phyloP scores from a whole-genome alignment of 2,113 vertebrate genomes.

The Dicentrarchus labrax region DNA sequence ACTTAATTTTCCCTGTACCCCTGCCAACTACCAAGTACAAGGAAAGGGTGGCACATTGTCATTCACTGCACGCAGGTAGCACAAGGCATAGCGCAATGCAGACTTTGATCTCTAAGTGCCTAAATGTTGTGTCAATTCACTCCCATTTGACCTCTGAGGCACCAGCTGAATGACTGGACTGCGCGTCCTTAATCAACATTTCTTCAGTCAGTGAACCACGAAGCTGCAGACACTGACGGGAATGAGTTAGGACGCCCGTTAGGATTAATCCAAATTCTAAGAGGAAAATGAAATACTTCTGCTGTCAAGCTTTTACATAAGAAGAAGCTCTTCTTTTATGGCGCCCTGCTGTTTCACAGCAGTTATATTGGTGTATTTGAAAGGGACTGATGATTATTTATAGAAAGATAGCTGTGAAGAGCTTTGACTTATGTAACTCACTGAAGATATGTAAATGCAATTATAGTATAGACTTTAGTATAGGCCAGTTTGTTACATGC shows the following conservation, averaged over 20 bases:
- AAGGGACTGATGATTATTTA: conserved; percentile 65
- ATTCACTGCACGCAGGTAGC: conserved; percentile 60
- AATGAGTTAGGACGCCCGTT: conserved; percentile 20
- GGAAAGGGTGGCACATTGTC: conserved; percentile 48
- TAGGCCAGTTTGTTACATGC: background rate
- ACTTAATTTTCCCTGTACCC: conserved; percentile 47
- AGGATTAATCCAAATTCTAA: conserved; percentile 21
- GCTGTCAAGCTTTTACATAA: conserved; percentile 39
- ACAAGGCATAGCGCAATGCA: conserved; percentile 66
- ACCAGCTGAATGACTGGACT: background rate
- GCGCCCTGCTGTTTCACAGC: conserved; percentile 5
- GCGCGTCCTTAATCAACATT: conserved; percentile 26
- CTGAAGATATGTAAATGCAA: conserved; percentile 46
- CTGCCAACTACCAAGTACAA: conserved; percentile 51
- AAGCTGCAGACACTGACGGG: conserved; percentile 30
- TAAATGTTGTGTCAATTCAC: conserved; percentile 61
- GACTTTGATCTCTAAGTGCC: conserved; percentile 66
- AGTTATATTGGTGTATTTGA: conserved; percentile 22
- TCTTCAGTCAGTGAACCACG: background rate
- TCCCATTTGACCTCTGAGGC: conserved; percentile 61
- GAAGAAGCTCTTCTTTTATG: conserved; percentile 7
- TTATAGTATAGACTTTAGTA: background rate
- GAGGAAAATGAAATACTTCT: conserved; percentile 28
- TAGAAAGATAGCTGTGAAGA: conserved; percentile 44
- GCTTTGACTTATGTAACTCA: conserved; percentile 60